A percentile compares a stretch with the other conserved stretches of the same genome.
Conservation (phyloP, 2,797 vertebrate genomes). For the Pangasius sanitwongsei region DNA sequence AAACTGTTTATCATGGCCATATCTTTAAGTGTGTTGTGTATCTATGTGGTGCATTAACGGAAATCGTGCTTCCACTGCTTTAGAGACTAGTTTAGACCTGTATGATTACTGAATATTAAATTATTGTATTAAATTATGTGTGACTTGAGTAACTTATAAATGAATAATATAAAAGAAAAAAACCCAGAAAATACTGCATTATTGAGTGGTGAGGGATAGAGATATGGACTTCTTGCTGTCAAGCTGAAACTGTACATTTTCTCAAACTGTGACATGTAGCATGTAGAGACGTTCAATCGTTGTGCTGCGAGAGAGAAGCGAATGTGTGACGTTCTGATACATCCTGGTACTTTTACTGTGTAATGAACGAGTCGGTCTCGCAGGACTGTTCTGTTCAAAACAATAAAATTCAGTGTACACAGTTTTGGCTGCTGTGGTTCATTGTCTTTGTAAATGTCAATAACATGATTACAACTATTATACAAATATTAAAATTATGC, state of each 20-base stretch:
- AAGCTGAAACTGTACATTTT: constrained; percentile 45
- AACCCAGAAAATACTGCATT: constrained; percentile 42
- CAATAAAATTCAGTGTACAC: constrained; percentile 70
- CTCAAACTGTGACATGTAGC: constrained; percentile 57
- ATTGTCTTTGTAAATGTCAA: not conserved
- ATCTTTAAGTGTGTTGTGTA: constrained; percentile 67
- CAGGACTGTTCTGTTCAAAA: constrained; percentile 66
- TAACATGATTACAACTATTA: not conserved
- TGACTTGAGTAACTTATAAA: constrained; percentile 61
- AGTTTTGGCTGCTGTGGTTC: not conserved
- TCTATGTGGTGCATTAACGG: constrained; percentile 74
- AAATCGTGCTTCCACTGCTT: constrained; percentile 69
- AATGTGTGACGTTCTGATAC: constrained; percentile 29
- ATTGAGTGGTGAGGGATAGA: constrained; percentile 32
- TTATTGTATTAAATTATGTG: constrained; percentile 65
- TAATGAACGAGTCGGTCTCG: constrained; percentile 53
- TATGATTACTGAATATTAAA: constrained; percentile 71
- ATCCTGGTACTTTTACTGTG: constrained; percentile 60
- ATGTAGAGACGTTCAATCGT: constrained; percentile 43
- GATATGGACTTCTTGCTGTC: not conserved
- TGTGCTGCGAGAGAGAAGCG: not conserved
- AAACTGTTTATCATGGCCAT: constrained; percentile 67
- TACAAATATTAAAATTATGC: not conserved
- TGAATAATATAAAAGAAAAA: constrained; percentile 50
- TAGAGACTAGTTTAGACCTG: constrained; percentile 69